These are phyloP conservation scores for Electrona antarctica DNA, from an alignment of 2,113 vertebrate genomes.

Conservation along the genomic window DNA sequence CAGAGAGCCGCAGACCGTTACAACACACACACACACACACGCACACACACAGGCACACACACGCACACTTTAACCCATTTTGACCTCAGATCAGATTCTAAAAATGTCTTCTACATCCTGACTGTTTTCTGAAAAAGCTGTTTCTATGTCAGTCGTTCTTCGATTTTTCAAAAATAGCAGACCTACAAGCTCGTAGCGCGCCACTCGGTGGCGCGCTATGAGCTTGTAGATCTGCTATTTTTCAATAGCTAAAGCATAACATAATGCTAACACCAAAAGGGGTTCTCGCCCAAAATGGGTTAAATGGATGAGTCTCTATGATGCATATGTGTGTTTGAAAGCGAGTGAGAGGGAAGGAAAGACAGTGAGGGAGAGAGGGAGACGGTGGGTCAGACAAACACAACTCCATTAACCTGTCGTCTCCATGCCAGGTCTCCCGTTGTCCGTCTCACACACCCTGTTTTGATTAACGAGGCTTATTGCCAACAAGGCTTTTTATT, in stretches of 20 bases:
- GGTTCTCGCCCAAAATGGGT: too few species aligned
- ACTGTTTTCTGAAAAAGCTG: too few species aligned
- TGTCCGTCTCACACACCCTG: conserved; percentile 42
- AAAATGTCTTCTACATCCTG: too few species aligned
- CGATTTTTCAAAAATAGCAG: too few species aligned
- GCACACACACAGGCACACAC: background rate
- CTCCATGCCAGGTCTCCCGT: conserved; percentile 45
- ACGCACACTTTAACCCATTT: conserved; percentile 16
- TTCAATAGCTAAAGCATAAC: too few species aligned
- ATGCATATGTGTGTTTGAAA: conserved; percentile 23
- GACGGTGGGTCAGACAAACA: conserved; percentile 60
- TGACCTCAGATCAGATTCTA: too few species aligned
- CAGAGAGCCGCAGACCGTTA: conserved; percentile 1
- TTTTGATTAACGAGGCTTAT: conserved; percentile 72
- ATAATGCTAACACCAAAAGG: too few species aligned
- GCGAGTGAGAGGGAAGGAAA: conserved; percentile 31
- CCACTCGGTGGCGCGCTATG: too few species aligned
- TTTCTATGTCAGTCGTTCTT: too few species aligned
- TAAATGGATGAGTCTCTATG: conserved; percentile 54
- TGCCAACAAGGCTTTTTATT: conserved; percentile 3
- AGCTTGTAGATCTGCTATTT: too few species aligned
- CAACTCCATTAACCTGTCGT: conserved; percentile 59
- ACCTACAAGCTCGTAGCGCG: too few species aligned
- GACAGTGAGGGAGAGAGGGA: conserved; percentile 34
- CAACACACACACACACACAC: conserved; percentile 2